Conservation (phyloP, 2,888 invertebrate genomes). For the Nudaria mundana region DNA sequence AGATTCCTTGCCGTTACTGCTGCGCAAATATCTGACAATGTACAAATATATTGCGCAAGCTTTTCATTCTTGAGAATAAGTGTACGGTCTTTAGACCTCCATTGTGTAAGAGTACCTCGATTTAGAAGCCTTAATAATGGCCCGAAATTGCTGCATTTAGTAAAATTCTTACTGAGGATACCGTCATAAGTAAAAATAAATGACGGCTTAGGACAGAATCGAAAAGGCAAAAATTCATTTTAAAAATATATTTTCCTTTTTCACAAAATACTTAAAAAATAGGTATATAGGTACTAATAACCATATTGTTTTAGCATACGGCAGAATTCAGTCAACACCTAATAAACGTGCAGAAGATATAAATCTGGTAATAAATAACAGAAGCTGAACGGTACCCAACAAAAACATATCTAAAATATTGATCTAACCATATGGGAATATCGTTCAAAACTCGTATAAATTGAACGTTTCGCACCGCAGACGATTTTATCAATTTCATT, state of each 20-base stretch:
- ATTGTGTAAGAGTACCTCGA: slow-evolving; percentile 5
- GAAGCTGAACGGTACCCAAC: slow-evolving; percentile 3
- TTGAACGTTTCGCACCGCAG: slow-evolving; percentile 55
- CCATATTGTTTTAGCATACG: too few relatives aligned
- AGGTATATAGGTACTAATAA: too few relatives aligned
- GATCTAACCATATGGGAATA: slow-evolving; percentile 29
- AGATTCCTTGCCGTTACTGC: slow-evolving; percentile 22
- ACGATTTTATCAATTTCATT: slow-evolving; percentile 72
- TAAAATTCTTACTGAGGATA: neutral
- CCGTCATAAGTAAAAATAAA: neutral
- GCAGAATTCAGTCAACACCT: neutral
- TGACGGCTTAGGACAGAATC: neutral
- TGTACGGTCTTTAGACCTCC: slow-evolving; percentile 7
- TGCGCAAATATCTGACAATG: slow-evolving; percentile 27
- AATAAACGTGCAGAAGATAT: neutral
- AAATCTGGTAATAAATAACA: slow-evolving; percentile 8
- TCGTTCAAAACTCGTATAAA: slow-evolving; percentile 41
- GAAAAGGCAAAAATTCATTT: neutral
- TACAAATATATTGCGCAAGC: slow-evolving; percentile 29
- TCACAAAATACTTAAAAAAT: too few relatives aligned
- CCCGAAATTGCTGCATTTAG: slow-evolving; percentile 1
- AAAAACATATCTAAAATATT: slow-evolving; percentile 27
- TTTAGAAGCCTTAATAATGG: slow-evolving; percentile 3
- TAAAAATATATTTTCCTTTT: neutral
- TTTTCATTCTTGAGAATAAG: slow-evolving; percentile 28